Evolutionary conservation across 2,888 invertebrate species (phyloP), one percentile per base, ranked within the genome.

Genomic region (Crocallis elinguaria): DNA sequence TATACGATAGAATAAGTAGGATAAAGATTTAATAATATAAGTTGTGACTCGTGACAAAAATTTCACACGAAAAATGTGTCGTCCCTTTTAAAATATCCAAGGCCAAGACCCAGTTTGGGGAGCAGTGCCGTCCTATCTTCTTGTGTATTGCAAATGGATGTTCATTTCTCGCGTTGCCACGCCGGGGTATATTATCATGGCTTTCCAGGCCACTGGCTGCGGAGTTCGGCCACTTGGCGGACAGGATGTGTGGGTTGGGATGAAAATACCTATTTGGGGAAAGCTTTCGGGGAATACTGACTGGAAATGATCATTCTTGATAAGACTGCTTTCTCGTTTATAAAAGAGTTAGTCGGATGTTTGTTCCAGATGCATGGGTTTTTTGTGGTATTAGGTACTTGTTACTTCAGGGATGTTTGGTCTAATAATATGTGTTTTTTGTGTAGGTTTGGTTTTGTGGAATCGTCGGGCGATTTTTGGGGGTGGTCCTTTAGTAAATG

Each of bases 161-260:
- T 21, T 29, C 35, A 32, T 41, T 17, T 17, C 41, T 27, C 19
- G 13, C n/a, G 23, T 25, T 25, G 9, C 21, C 37, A 29, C 16
- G 38, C 27, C 17, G 41, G 32, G 29, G 46, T 33, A 45, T 48
- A 42, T 58, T 62, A 62, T 62, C 61, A 41, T 42, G 48, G 42
- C 32, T 32, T 62, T 62, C 53, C 62, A 39, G 50, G 9, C 38
- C 48, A 49, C 50, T 57, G 57, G 11, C 7, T 13, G 4, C 30
- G 30, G 13, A 19, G 36, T 7, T 11, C 36, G 42, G 33, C 51
- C 46, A 50, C 49, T 60, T 50, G 38, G 27, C 38, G 52, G 46
- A 45, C 51, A 33, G 45, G 49, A 51, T 48, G 30, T 52, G 51
- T 50, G 46, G 37, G 13, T 29, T 29, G 19, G 45, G 44, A 17